Conservation (phyloP, 1,140 invertebrate species). For the Oryctes rhinoceros region DNA sequence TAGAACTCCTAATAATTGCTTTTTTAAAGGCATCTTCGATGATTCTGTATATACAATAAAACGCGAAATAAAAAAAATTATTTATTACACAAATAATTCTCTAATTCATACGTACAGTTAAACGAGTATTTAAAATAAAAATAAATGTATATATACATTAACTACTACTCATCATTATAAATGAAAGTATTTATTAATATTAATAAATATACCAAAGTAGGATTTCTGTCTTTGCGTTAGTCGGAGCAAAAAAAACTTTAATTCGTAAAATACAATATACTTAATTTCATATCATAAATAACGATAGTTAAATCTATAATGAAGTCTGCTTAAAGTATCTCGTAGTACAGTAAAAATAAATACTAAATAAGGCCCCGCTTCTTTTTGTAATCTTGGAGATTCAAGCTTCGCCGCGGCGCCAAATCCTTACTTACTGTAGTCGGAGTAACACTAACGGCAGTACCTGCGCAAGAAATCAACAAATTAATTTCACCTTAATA, state of each 20-base stretch:
- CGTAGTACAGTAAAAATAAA: slow-evolving; percentile 25
- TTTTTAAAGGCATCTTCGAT: background rate
- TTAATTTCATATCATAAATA: slow-evolving; percentile 19
- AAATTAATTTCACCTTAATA: background rate
- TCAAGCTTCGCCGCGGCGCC: slow-evolving; percentile 88
- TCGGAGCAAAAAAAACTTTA: slow-evolving; percentile 7
- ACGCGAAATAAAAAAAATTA: slow-evolving; percentile 19
- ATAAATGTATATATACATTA: slow-evolving; percentile 34
- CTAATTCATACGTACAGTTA: slow-evolving; percentile 12
- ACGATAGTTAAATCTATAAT: slow-evolving; percentile 6
- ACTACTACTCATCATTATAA: slow-evolving; percentile 34
- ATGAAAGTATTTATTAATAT: slow-evolving; percentile 14
- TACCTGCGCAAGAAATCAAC: slow-evolving; percentile 64
- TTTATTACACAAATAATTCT: slow-evolving; percentile 34
- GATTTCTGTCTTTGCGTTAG: background rate
- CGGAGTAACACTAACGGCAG: slow-evolving; percentile 76
- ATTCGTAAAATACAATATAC: background rate
- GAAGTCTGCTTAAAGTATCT: slow-evolving; percentile 6
- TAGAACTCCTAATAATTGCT: too few relatives aligned
- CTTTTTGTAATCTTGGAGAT: slow-evolving; percentile 97
- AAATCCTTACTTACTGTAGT: slow-evolving; percentile 80
- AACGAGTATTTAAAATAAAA: slow-evolving; percentile 38
- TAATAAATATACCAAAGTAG: slow-evolving; percentile 4
- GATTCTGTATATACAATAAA: background rate
- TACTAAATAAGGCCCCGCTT: slow-evolving; percentile 88